Evolutionary conservation across 2,797 vertebrate species (phyloP), one percentile per base, ranked within the genome.

Genomic region (Coreius guichenoti): DNA sequence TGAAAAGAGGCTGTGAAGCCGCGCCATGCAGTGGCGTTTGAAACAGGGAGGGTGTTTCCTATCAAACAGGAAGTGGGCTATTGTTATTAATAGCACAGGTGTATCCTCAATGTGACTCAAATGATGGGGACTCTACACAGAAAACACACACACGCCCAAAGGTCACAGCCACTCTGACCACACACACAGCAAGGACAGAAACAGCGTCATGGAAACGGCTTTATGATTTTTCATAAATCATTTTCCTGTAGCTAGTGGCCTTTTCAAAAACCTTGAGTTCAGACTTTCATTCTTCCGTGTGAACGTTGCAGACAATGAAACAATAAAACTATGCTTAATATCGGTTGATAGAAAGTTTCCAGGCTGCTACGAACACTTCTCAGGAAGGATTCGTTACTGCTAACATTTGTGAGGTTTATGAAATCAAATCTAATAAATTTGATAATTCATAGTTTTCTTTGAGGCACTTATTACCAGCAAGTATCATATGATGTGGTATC

Each of bases 81-180:
- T 97, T 98, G 96, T 98, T 93, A 90, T 90, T 91, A 88, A 89
- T 92, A 93, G 90, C 86, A 90, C 96, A 97, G 97, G 96, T 97
- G 97, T 91, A 97, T 98, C 97, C 97, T 96, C 86, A 78, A 39
- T 74, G 89, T 90, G 92, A 92, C 87, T 88, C 72, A 91, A 61
- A 39, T 77, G 56, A 78, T 8, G 65, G 39, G n/a, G 75, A 85
- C 21, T 39, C 63, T 11, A 45, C 73, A 68, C n/a, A 17, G 31
- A 80, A 65, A 56, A 87, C 39, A 79, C 47, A 81, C 54, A 87
- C 31, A 69, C 67, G 68, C 47, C 49, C 90, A 86, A 86, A 87
- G 86, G 87, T 84, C 87, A 68, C 82, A 9, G 80, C 1, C 75
- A 86, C 82, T 88, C 33, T 26, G 21, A 85, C 74, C 90, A 87